phyloP scores from a whole-genome alignment of 2,797 vertebrate species.

The Salarias fasciatus region DNA sequence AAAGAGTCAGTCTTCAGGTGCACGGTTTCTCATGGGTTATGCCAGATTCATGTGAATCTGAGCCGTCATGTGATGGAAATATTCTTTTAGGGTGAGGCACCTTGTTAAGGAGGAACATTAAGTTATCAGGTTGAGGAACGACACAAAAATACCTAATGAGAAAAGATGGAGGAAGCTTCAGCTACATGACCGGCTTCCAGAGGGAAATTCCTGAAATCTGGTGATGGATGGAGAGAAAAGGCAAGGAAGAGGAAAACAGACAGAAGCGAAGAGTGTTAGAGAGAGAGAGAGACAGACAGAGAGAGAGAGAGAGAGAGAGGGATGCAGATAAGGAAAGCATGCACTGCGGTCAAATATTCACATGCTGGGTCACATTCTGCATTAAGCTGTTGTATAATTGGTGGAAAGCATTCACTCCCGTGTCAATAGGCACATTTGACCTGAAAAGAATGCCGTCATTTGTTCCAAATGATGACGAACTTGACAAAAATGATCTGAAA shows the following conservation, averaged over 20 bases:
- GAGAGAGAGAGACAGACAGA: constrained; percentile 23
- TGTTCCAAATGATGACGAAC: constrained; percentile 69
- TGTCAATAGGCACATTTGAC: constrained; percentile 71
- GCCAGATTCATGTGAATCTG: constrained; percentile 5
- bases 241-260: constrained; percentile 40
- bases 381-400: constrained; percentile 78
- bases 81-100: not conserved
- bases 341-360: constrained; percentile 79
- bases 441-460: constrained; percentile 68
- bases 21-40: constrained; percentile 6
- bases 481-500: constrained; percentile 52
- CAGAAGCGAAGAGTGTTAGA: constrained; percentile 45
- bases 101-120: constrained; percentile 7
- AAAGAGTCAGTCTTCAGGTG: constrained; percentile 72
- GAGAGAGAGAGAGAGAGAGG: constrained; percentile 38
- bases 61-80: not conserved
- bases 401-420: constrained; percentile 71
- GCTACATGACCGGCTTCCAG: constrained; percentile 48
- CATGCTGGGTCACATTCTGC: constrained; percentile 81
- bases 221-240: constrained; percentile 59
- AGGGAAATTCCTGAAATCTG: constrained; percentile 79
- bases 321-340: constrained; percentile 75
- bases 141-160: not conserved
- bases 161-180: constrained; percentile 31
- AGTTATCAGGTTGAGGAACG: constrained; percentile 9